Conservation (phyloP, 1,140 invertebrate species). For the Platorchestia sp. region DNA sequence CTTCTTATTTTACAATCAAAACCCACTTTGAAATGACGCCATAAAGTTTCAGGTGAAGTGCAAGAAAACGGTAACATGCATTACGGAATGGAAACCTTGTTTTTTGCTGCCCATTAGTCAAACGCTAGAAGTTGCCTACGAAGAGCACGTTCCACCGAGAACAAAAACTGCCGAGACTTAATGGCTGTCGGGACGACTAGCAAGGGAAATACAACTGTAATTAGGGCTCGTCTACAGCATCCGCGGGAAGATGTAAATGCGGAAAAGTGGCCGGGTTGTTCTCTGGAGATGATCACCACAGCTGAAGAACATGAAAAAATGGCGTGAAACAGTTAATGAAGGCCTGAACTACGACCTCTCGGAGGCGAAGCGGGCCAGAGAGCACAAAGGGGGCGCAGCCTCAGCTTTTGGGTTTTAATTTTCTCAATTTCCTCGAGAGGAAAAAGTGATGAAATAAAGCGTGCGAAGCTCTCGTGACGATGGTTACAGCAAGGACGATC, state of each 20-base stretch:
- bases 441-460: background rate
- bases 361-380: background rate
- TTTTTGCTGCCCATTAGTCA: background rate
- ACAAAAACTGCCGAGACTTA: background rate
- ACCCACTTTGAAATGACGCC: background rate
- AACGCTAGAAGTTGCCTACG: background rate
- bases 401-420: background rate
- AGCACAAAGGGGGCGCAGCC: background rate
- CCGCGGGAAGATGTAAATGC: constrained; percentile 30
- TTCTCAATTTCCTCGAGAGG: background rate
- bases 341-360: background rate
- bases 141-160: background rate
- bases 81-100: background rate
- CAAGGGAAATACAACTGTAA: background rate
- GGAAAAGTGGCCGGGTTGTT: background rate
- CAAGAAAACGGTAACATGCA: background rate
- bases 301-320: background rate
- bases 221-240: constrained; percentile 11
- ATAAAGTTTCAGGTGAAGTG: background rate
- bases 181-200: background rate
- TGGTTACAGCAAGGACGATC: background rate
- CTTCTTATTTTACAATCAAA: background rate
- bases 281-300: background rate
- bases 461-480: background rate
- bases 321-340: background rate